Percentiles rank a stretch among this genome's conserved stretches.
phyloP scores from a whole-genome alignment of 2,113 vertebrate species.

The Poeciliopsis occidentalis region DNA sequence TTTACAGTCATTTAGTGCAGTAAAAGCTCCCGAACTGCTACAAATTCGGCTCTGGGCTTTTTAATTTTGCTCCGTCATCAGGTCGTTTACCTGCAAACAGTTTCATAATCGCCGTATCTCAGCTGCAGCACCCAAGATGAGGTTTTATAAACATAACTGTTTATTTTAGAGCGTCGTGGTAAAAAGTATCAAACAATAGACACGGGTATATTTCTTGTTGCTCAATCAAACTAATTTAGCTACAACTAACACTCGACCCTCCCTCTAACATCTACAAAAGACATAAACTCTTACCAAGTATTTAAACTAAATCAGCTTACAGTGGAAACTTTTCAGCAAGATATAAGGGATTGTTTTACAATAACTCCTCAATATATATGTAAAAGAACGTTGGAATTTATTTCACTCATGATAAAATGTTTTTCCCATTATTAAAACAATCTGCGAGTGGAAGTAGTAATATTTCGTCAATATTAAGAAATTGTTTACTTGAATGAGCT shows the following conservation, averaged over 20 bases:
- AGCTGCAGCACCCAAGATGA: conserved; percentile 41
- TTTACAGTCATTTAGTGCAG: conserved; percentile 42
- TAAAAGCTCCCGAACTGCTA: conserved; percentile 56
- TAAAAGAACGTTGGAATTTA: too few species aligned
- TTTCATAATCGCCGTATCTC: conserved; percentile 54
- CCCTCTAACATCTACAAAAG: background rate
- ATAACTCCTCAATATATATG: too few species aligned
- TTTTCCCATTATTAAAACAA: too few species aligned
- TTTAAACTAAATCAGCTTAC: too few species aligned
- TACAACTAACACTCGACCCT: background rate
- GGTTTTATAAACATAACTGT: background rate
- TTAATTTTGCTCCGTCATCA: conserved; percentile 52
- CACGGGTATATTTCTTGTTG: background rate
- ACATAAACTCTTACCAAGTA: too few species aligned
- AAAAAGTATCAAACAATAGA: background rate
- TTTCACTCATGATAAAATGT: too few species aligned
- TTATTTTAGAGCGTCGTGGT: background rate
- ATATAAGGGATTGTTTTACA: too few species aligned
- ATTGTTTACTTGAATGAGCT: too few species aligned
- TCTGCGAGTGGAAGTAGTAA: too few species aligned
- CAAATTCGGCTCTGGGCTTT: conserved; percentile 52
- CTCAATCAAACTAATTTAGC: background rate
- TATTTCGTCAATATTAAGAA: too few species aligned
- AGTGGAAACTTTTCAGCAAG: too few species aligned
- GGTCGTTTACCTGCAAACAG: conserved; percentile 51